Evolutionary conservation across 2,113 vertebrate genomes (phyloP).

Genomic region (Sinocyclocheilus anshuiensis): DNA sequence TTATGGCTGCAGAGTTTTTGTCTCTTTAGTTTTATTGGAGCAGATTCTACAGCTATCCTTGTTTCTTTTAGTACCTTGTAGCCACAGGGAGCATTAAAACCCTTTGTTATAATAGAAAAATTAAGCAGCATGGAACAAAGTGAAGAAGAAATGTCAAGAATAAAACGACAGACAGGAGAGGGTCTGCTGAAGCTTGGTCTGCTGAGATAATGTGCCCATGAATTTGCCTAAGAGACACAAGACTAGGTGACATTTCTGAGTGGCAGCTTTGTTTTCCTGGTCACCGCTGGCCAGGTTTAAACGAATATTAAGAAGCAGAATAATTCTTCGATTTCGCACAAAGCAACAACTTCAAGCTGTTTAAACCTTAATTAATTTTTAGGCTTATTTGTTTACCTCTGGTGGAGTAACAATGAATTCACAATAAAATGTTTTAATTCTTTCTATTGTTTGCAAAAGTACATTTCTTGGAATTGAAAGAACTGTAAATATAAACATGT

Average conservation of each 20-base stretch:
- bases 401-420: constrained; percentile 27
- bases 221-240: neutral
- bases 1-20: neutral
- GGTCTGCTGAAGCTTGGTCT: neutral
- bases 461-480: constrained; percentile 20
- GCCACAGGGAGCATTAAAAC: neutral
- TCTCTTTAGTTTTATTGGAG: neutral
- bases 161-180: neutral
- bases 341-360: constrained; percentile 36
- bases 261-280: neutral
- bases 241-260: neutral
- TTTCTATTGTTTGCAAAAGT: constrained; percentile 30
- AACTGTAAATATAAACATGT: neutral
- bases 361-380: constrained; percentile 42
- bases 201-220: neutral
- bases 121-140: neutral
- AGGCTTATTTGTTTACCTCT: constrained; percentile 19
- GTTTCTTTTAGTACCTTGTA: neutral
- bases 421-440: constrained; percentile 41
- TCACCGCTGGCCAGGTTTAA: neutral
- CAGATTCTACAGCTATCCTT: neutral
- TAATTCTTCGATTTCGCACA: neutral
- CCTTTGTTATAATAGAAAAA: constrained; percentile 16
- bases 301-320: neutral
- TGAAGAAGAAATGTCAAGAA: neutral